Base-by-base conservation (phyloP, 2,888 invertebrate species). In the Exocentrus adspersus region DNA sequence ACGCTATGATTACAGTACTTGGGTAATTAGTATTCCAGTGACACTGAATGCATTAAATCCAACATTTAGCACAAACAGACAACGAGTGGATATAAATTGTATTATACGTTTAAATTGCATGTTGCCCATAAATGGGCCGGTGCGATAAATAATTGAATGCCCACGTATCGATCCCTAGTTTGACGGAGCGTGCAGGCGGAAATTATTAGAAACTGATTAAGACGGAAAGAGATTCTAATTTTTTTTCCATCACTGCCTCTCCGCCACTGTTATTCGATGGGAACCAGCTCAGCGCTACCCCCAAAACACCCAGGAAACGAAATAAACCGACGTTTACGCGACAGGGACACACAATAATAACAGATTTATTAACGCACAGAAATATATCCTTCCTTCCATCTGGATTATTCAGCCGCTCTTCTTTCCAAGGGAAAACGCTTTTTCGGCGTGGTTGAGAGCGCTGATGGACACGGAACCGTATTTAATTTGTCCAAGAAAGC, bases 291-390 rank as follows among this genome's bases (percentile, higher is more conserved):
- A 24, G 21, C 37, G 12, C 7, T 14, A 16, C 12, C 60, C 59
- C 53, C 62, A 67, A 64, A 62, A 67, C 67, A 67, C 64, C 62
- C 67, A 67, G 67, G 67, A 67, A 67, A 65, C 60, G 67, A 60
- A 60, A 48, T 24, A 48, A 60, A 65, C 51, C 65, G 64, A 62
- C 67, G 50, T 65, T 48, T 65, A 60, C 62, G 65, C 60, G 62
- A 62, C 64, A 43, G 60, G 68, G 64, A 66, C 60, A 66, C 60
- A 66, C 60, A 64, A 69, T 69, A 66, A 69, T 69, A n/a, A n/a
- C n/a, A 66, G 68, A 69, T 69, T 69, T 69, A 69, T 69, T 69
- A 69, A 64, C 56, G 61, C 62, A 69, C 64, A 66, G 66, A 66
- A 65, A 67, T 67, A 65, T 67, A 58, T 12, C 62, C 57, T 65